phyloP scores from a whole-genome alignment of 2,888 invertebrate genomes.

The Ormyrus thymus region DNA sequence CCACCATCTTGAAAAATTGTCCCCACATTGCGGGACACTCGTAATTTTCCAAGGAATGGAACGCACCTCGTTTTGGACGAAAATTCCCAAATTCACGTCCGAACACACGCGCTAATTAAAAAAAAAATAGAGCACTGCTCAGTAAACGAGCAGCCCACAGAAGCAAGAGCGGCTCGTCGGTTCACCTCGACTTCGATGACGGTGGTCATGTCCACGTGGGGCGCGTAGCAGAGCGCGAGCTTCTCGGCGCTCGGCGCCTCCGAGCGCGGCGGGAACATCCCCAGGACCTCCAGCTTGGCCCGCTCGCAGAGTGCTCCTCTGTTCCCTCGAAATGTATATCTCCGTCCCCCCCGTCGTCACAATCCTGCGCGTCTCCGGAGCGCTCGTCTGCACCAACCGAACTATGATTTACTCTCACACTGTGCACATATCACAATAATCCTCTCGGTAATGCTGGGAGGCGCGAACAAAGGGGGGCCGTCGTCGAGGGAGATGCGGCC shows the following conservation, averaged over 20 bases:
- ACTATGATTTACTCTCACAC: background rate
- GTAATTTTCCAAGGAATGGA: too few relatives aligned
- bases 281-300: slow-evolving; percentile 73
- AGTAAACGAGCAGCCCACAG: too few relatives aligned
- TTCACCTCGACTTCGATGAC: slow-evolving; percentile 85
- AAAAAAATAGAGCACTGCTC: too few relatives aligned
- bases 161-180: background rate
- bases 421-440: background rate
- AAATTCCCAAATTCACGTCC: too few relatives aligned
- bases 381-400: background rate
- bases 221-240: slow-evolving; percentile 79
- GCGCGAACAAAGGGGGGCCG: background rate
- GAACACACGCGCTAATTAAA: too few relatives aligned
- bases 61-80: too few relatives aligned
- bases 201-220: slow-evolving; percentile 85
- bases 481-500: background rate
- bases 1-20: too few relatives aligned
- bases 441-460: too few relatives aligned
- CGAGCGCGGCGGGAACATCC: slow-evolving; percentile 74
- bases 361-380: background rate
- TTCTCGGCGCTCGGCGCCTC: slow-evolving; percentile 75
- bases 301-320: slow-evolving; percentile 30
- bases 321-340: background rate
- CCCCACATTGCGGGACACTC: accelerated
- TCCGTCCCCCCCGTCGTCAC: background rate